These are phyloP conservation scores for Novumbra hubbsi DNA, from an alignment of 2,797 vertebrate genomes.

Conservation along the genomic window DNA sequence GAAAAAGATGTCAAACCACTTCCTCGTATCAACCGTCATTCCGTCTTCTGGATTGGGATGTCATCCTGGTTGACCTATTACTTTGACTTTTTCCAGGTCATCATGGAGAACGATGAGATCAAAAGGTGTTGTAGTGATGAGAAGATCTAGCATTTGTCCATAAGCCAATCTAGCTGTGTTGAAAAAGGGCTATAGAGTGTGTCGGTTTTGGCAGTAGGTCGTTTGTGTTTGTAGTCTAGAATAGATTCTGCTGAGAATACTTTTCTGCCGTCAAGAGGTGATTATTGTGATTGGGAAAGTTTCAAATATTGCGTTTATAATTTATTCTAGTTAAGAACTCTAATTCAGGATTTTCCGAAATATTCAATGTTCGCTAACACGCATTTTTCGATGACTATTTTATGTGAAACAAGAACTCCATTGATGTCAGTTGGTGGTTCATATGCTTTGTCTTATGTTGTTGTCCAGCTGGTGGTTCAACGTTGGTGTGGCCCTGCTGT, in stretches of 20 bases:
- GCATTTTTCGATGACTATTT: background rate
- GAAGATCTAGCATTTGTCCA: background rate
- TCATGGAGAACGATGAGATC: constrained; percentile 79
- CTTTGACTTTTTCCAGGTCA: constrained; percentile 82
- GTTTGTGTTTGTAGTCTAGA: background rate
- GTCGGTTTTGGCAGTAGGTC: background rate
- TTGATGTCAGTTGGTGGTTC: background rate
- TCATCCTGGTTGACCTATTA: constrained; percentile 88
- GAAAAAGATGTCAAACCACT: constrained; percentile 79
- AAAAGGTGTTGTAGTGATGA: constrained; percentile 75
- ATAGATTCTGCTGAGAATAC: too few species aligned
- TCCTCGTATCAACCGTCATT: constrained; percentile 87
- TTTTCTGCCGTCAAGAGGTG: background rate
- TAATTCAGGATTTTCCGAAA: background rate
- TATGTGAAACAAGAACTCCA: background rate
- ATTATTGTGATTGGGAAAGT: background rate
- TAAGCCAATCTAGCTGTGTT: background rate
- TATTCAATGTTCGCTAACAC: background rate
- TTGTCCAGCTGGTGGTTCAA: constrained; percentile 86
- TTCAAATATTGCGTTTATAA: background rate
- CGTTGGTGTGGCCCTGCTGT: constrained; percentile 75
- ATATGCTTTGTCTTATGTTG: background rate
- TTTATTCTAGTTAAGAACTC: background rate
- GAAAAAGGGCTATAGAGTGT: background rate
- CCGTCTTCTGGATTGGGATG: constrained; percentile 91